A percentile compares a stretch with the other conserved stretches of the same genome.
phyloP scores from a whole-genome alignment of 2,888 invertebrate species.

The Oegoconia quadripuncta region DNA sequence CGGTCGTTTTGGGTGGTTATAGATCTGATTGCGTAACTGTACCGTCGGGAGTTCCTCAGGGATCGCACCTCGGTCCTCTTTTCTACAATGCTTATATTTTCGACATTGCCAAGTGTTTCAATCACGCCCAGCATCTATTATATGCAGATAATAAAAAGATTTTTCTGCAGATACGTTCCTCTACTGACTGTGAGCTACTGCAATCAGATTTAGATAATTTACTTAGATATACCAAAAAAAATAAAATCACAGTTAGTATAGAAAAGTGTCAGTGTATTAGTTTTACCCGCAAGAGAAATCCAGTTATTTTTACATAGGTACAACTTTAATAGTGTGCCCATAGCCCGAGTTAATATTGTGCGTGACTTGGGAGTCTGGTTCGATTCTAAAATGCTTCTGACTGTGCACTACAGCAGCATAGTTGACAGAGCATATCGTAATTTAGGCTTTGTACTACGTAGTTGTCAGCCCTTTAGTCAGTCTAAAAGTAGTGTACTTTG shows the following conservation, averaged over 20 bases:
- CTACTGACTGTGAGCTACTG: not conserved
- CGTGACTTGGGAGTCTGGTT: slow-evolving; percentile 4
- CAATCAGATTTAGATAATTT: slow-evolving; percentile 7
- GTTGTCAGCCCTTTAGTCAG: slow-evolving; percentile 1
- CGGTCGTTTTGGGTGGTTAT: slow-evolving; percentile 6
- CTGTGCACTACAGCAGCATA: slow-evolving; percentile 4
- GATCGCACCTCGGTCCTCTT: not conserved
- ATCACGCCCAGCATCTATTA: not conserved
- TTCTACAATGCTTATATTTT: not conserved
- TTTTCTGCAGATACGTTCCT: not conserved
- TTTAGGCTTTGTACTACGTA: slow-evolving; percentile 8
- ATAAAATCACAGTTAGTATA: too few relatives aligned
- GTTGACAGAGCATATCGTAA: slow-evolving; percentile 1
- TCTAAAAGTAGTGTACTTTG: slow-evolving; percentile 4
- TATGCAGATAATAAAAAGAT: slow-evolving; percentile 9
- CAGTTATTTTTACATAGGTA: too few relatives aligned
- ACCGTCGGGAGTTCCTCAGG: not conserved
- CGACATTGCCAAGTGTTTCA: not conserved
- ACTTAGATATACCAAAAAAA: not conserved
- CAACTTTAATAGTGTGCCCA: too few relatives aligned
- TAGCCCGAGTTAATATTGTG: too few relatives aligned
- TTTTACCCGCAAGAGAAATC: too few relatives aligned
- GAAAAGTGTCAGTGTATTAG: too few relatives aligned
- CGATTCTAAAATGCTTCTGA: slow-evolving; percentile 2
- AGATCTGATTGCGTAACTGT: not conserved